Evolutionary conservation across 2,888 invertebrate genomes (phyloP).

Genomic region (Phlogophora meticulosa): DNA sequence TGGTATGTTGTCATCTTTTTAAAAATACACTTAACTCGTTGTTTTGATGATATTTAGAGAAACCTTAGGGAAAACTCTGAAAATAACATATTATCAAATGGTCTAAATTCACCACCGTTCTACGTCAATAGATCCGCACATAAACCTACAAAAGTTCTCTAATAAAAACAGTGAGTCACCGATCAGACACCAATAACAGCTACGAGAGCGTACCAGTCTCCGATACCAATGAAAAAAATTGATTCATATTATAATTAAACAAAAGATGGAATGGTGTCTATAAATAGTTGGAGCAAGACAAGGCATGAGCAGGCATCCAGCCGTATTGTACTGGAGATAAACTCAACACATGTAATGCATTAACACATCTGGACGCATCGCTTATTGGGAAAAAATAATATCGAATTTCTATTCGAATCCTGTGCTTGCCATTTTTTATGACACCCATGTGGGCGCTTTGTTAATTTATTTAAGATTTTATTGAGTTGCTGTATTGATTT

Average conservation of each 20-base stretch:
- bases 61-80: not conserved
- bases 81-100: not conserved
- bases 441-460: conserved; percentile 71
- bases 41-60: not conserved
- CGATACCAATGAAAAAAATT: conserved; percentile 44
- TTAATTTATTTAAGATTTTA: conserved; percentile 65
- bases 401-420: conserved; percentile 76
- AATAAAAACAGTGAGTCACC: conserved; percentile 34
- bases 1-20: not conserved
- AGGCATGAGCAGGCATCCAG: conserved; percentile 69
- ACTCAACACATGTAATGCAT: conserved; percentile 80
- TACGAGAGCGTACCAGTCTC: conserved; percentile 26
- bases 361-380: conserved; percentile 77
- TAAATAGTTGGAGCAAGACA: conserved; percentile 72
- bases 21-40: not conserved
- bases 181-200: not conserved
- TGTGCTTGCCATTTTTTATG: conserved; percentile 76
- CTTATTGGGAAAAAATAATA: conserved; percentile 74
- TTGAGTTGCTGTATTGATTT: conserved; percentile 53
- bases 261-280: conserved; percentile 73
- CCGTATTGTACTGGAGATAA: conserved; percentile 75
- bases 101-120: not conserved
- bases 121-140: not conserved
- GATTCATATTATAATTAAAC: conserved; percentile 67
- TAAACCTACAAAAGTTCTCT: conserved; percentile 2